Percentiles rank a stretch among this genome's conserved stretches.
These are phyloP conservation scores for Pteruthius melanotis DNA, from an alignment of 2,113 vertebrate genomes.

Conservation along the genomic window DNA sequence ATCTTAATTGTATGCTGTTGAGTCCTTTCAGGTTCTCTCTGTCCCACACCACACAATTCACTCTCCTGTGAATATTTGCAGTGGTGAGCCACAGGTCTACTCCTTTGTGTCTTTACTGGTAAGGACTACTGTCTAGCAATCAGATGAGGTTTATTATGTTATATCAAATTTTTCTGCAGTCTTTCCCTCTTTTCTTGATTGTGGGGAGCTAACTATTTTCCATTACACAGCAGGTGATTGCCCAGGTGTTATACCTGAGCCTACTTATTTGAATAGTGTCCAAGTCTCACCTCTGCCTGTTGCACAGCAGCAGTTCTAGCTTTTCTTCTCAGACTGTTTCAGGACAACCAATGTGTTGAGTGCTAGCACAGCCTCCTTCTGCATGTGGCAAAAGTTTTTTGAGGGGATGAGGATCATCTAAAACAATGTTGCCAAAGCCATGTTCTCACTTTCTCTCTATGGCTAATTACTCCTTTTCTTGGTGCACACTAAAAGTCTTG, in stretches of 20 bases:
- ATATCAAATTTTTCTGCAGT: background rate
- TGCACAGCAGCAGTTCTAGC: background rate
- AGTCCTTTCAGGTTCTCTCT: background rate
- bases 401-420: background rate
- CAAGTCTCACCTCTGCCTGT: background rate
- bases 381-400: background rate
- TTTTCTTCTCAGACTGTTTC: background rate
- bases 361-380: background rate
- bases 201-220: background rate
- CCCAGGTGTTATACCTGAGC: background rate
- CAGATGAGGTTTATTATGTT: accelerated
- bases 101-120: background rate
- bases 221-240: background rate
- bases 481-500: background rate
- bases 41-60: background rate
- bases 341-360: background rate
- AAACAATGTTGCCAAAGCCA: background rate
- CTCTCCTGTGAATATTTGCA: background rate
- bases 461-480: background rate
- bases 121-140: background rate
- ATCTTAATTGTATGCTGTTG: background rate
- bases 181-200: background rate
- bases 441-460: background rate
- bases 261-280: background rate
- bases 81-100: background rate